Percentiles rank a stretch among this genome's conserved stretches.
phyloP scores from a whole-genome alignment of 2,113 vertebrate species.

The Notothenia coriiceps region DNA sequence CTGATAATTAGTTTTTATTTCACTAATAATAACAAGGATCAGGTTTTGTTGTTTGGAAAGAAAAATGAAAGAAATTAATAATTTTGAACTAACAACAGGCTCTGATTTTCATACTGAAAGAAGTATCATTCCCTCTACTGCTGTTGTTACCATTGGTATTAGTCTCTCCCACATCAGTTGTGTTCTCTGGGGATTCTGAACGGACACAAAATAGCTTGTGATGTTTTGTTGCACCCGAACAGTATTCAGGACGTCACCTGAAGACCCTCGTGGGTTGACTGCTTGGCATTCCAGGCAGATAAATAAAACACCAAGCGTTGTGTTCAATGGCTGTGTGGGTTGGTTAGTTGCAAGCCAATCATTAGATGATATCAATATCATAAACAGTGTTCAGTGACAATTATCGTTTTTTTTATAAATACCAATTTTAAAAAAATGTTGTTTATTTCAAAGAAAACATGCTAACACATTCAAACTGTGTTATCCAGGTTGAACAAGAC shows the following conservation, averaged over 20 bases:
- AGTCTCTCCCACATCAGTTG: conserved; percentile 9
- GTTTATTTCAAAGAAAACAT: not conserved
- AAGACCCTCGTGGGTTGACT: conserved; percentile 13
- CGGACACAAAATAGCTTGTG: conserved; percentile 26
- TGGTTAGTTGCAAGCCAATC: not conserved
- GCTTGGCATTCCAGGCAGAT: conserved; percentile 10
- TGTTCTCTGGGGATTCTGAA: conserved; percentile 25
- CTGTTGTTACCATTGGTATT: conserved; percentile 34
- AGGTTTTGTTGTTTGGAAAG: not conserved
- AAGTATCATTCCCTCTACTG: not conserved
- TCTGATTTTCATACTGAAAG: not conserved
- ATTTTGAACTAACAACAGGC: conserved; percentile 8
- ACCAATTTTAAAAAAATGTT: too few relatives aligned
- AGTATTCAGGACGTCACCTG: not conserved
- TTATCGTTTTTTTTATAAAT: not conserved
- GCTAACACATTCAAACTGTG: not conserved
- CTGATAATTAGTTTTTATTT: not conserved
- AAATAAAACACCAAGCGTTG: not conserved
- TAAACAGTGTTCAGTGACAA: conserved; percentile 9
- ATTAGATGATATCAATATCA: conserved; percentile 5
- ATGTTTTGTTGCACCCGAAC: conserved; percentile 18
- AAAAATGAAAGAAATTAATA: not conserved
- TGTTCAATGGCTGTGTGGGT: conserved; percentile 12
- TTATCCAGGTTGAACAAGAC: conserved; percentile 21
- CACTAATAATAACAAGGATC: not conserved